Evolutionary conservation across 2,113 vertebrate species (phyloP), one percentile per base, ranked within the genome.

Genomic region (Pachycephala philippinensis): DNA sequence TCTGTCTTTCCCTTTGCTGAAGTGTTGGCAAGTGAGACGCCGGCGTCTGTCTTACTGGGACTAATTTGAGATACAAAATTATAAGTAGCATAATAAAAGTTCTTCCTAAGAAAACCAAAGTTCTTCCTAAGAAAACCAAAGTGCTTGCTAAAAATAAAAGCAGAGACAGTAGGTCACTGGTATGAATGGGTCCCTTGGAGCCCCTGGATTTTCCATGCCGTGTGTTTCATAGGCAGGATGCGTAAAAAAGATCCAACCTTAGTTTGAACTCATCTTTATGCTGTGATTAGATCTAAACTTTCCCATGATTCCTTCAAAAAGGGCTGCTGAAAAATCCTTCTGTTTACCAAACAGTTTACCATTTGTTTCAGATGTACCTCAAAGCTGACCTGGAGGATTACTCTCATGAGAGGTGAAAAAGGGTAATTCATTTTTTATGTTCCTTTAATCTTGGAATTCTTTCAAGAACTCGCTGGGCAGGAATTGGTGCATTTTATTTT

Each of bases 341-440:
- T 93, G 85, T 92, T 94, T 97, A 97, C 93, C 89, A 95, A 95
- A 93, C 42, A 91, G 80, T 95, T 97, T 96, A 65, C 64, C 75
- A 52, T 97, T 97, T 97, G 81, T 96, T 97, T 98, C 86, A 76
- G 90, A 74, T 95, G 69, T 95, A 93, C 79, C 92, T 96, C 91
- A 75, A 31, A 93, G 86, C 59, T 96, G 90, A 95, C 89, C 84
- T 95, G 59, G 77, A 90, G 94, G 95, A 96, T 97, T 95, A 86
- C 47, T 95, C 49, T 97, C 81, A 79, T 63, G 90, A 93, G 88
- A 88, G 78, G 64, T 95, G 81, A 96, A 94, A 85, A 97, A 85
- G 65, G 78, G 39, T 97, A 96, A 95, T 97, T 97, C 31, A 92
- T 93, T 95, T 97, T 96, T 96, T 84, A 95, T 96, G 91, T 87